Percentiles rank a stretch among this genome's conserved stretches.
Evolutionary conservation across 2,888 invertebrate genomes (phyloP).

Genomic region (Aleiodes leptofemur): DNA sequence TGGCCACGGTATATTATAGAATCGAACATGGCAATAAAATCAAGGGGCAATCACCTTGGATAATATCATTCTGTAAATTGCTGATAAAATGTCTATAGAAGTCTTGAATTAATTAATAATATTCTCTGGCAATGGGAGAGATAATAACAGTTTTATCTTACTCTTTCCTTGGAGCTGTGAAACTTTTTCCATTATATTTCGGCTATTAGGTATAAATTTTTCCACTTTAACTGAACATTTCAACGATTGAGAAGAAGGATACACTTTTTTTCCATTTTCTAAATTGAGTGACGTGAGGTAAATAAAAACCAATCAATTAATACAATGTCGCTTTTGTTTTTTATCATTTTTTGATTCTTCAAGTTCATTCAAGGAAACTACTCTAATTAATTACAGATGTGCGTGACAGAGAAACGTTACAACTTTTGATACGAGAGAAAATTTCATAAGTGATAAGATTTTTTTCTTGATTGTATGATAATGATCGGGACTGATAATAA

Average conservation of each 20-base stretch:
- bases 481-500: not conserved
- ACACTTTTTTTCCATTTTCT: not conserved
- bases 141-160: constrained; percentile 9
- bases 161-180: not conserved
- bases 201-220: too few relatives aligned
- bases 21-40: not conserved
- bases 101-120: too few relatives aligned
- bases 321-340: not conserved
- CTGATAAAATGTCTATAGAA: too few relatives aligned
- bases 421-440: not conserved
- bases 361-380: not conserved
- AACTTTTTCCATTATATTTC: not conserved
- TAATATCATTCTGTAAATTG: too few relatives aligned
- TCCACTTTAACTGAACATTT: not conserved
- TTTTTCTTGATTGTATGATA: constrained; percentile 1
- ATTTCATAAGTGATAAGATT: constrained; percentile 13
- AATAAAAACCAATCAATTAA: constrained; percentile 18
- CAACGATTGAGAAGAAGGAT: too few relatives aligned
- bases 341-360: not conserved
- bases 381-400: constrained; percentile 19
- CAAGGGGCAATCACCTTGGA: too few relatives aligned
- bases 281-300: constrained; percentile 13
- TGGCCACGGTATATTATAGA: not conserved
- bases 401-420: constrained; percentile 11
- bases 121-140: too few relatives aligned